Percentiles rank a stretch among this genome's conserved stretches.
Evolutionary conservation across 2,888 invertebrate species (phyloP).

Genomic region (Ligdia adustata): DNA sequence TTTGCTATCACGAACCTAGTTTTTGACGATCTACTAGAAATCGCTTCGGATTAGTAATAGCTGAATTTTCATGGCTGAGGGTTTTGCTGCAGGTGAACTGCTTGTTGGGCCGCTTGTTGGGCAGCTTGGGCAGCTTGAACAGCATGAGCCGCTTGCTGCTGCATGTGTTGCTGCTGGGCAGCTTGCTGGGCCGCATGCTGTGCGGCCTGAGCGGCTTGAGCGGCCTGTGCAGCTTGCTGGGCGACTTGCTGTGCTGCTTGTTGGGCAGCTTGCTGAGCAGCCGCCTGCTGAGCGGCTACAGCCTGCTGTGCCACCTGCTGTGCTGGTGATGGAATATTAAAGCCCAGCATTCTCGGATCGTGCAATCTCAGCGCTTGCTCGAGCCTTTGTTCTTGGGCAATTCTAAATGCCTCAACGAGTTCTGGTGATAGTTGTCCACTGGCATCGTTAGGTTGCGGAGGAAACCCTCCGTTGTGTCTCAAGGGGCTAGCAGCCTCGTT

Average conservation of each 20-base stretch:
- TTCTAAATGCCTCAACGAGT: slow-evolving; percentile 87
- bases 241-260: slow-evolving; percentile 57
- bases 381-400: slow-evolving; percentile 90
- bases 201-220: slow-evolving; percentile 54
- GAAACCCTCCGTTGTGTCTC: slow-evolving; percentile 77
- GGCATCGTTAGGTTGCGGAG: slow-evolving; percentile 67
- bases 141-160: slow-evolving; percentile 36
- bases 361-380: slow-evolving; percentile 93
- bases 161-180: slow-evolving; percentile 72
- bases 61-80: slow-evolving; percentile 91
- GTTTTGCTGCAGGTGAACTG: slow-evolving; percentile 81
- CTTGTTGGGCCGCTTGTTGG: slow-evolving; percentile 78
- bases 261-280: slow-evolving; percentile 49
- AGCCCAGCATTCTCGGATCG: slow-evolving; percentile 91
- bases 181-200: slow-evolving; percentile 56
- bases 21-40: slow-evolving; percentile 58
- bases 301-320: slow-evolving; percentile 75
- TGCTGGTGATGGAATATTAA: slow-evolving; percentile 84
- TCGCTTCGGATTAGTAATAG: slow-evolving; percentile 89
- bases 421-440: slow-evolving; percentile 87
- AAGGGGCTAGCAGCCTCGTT: slow-evolving; percentile 69
- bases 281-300: slow-evolving; percentile 59
- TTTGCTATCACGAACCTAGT: slow-evolving; percentile 50
- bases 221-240: slow-evolving; percentile 52
- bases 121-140: slow-evolving; percentile 64